phyloP scores from a whole-genome alignment of 2,113 vertebrate genomes.

The Podarcis cretensis region DNA sequence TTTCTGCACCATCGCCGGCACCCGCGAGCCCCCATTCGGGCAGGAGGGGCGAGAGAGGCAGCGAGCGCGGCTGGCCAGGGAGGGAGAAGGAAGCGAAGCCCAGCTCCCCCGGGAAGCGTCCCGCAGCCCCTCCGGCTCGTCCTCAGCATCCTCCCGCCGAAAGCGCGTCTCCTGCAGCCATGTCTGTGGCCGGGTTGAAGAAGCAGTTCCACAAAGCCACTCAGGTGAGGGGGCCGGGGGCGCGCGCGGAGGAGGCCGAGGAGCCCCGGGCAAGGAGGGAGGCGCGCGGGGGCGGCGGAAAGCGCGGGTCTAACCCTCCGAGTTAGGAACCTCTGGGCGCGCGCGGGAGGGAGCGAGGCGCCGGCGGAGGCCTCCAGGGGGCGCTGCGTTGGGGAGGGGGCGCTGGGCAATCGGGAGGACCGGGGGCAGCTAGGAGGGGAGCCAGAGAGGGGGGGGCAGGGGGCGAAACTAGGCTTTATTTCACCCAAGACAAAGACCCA shows the following conservation, averaged over 20 bases:
- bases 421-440: too few species aligned
- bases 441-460: too few species aligned
- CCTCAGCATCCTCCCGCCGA: not conserved
- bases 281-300: not conserved
- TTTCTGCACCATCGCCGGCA: constrained; percentile 57
- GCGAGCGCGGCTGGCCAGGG: not conserved
- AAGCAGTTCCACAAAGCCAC: constrained; percentile 93
- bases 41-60: not conserved
- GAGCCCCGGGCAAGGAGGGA: too few species aligned
- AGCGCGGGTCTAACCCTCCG: too few species aligned
- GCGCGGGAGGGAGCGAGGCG: not conserved
- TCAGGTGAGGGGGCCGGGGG: constrained; percentile 74
- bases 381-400: not conserved
- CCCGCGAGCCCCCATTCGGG: constrained; percentile 32
- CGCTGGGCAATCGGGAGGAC: too few species aligned
- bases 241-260: not conserved
- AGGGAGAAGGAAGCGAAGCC: constrained; percentile 5
- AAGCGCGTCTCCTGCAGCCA: constrained; percentile 29
- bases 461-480: too few species aligned
- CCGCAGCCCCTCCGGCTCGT: not conserved
- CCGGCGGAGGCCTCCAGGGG: not conserved
- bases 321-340: too few species aligned
- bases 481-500: too few species aligned
- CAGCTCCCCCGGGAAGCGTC: not conserved
- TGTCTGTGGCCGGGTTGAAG: constrained; percentile 89